These are phyloP conservation scores for Bungarus multicinctus DNA, from an alignment of 2,113 vertebrate genomes.

Conservation along the genomic window DNA sequence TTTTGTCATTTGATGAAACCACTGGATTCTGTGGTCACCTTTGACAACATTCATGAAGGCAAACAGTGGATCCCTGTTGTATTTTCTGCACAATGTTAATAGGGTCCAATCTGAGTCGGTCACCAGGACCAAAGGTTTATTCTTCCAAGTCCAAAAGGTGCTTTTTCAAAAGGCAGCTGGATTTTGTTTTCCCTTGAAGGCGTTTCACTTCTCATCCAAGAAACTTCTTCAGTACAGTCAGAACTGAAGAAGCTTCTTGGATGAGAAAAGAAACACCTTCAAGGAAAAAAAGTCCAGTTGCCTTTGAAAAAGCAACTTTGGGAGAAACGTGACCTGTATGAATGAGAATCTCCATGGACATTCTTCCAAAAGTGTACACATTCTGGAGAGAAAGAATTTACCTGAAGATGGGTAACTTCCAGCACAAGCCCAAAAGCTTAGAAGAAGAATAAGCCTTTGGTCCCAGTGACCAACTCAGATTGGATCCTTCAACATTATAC, in stretches of 20 bases:
- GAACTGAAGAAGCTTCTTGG: neutral
- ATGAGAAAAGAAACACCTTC: no score
- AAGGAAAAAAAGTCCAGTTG: no score
- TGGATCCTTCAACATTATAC: no score
- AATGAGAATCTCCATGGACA: neutral
- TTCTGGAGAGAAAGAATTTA: no score
- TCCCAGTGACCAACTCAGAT: no score
- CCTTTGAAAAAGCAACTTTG: no score
- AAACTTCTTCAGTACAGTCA: neutral
- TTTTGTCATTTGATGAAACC: neutral
- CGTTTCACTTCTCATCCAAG: neutral
- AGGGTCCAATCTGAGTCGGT: neutral
- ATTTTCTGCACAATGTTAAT: neutral
- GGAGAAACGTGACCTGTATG: no score
- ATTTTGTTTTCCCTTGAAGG: neutral
- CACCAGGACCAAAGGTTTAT: neutral
- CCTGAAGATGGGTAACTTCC: no score
- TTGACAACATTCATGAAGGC: neutral
- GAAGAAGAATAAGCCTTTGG: no score
- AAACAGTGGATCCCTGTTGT: neutral
- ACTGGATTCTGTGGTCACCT: neutral
- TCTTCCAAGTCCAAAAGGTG: neutral
- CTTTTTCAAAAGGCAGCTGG: neutral
- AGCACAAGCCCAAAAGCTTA: no score
- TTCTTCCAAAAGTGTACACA: no score